phyloP scores from a whole-genome alignment of 2,797 vertebrate species.

The Lophotriccus pileatus region DNA sequence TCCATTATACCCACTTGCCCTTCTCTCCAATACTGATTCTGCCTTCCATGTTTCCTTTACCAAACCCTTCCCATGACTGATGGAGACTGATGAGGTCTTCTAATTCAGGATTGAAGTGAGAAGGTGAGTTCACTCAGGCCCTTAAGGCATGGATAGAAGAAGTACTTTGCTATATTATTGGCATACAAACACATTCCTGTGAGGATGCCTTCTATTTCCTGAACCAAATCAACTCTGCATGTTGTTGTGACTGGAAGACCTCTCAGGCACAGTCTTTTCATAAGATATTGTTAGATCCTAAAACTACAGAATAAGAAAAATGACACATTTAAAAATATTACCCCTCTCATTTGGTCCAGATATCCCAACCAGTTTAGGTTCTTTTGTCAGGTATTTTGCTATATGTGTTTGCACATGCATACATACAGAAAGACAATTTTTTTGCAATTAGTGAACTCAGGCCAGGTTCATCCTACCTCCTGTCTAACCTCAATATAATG shows the following conservation, averaged over 20 bases:
- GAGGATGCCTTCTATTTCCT: neutral
- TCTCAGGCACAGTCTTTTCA: neutral
- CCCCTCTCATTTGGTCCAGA: neutral
- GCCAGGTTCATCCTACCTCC: neutral
- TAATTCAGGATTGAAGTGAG: neutral
- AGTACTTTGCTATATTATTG: neutral
- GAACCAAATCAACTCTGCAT: neutral
- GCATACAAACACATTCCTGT: neutral
- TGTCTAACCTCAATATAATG: neutral
- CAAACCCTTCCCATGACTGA: neutral
- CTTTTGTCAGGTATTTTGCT: neutral
- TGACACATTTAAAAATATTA: neutral
- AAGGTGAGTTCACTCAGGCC: neutral
- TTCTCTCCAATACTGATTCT: neutral
- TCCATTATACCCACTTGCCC: neutral
- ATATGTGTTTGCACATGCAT: neutral
- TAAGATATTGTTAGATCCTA: neutral
- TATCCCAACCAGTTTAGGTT: neutral
- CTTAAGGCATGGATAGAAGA: neutral
- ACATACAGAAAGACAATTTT: rapidly evolving
- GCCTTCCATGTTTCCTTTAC: neutral
- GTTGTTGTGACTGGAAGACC: neutral
- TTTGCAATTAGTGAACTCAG: neutral
- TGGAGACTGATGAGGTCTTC: neutral
- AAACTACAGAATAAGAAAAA: neutral